Base-by-base conservation (phyloP, 2,113 vertebrate species). In the Alligator mississippiensis region DNA sequence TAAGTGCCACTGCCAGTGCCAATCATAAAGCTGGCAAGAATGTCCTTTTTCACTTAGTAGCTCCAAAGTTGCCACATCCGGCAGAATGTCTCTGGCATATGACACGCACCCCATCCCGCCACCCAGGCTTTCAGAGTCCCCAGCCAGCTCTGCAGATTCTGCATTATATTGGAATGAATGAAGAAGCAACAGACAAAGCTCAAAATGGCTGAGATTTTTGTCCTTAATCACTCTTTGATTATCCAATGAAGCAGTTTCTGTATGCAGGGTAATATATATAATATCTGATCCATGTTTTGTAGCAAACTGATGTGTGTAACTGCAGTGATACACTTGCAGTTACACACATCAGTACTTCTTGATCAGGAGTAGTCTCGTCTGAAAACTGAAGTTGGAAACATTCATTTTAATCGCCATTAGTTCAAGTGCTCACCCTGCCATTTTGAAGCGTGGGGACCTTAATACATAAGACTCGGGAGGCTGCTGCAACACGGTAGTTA, bases 1-100 rank as follows among this genome's bases (percentile, higher is more conserved):
- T 60, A 84, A 78, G 76, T 57, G 57, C 82, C 25, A 3, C 57
- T 27, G 27, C 61, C 79, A 76, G 81, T 38, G 70, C 64, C 85
- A 82, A 25, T 90, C 80, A 58, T 87, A 87, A 95, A 93, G 61
- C 89, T 91, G 89, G 85, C 93, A 91, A 61, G 64, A 75, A n/a
- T 80, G 88, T 94, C 89, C 84, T 24, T 47, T 91, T 90, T 89
- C 91, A 91, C 91, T 66, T 4, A 1, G 72, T 88, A 77, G 94
- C 88, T 87, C 88, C 47, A 47, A 47, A 9, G 9, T 47, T 47
- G 47, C 47, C 47, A 47, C 47, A 47, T 47, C 8, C 8, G 47
- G 47, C 47, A 47, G 47, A 47, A 47, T 47, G 47, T 47, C 47
- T 47, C 47, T 47, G 47, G 47, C 47, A 47, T 47, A 47, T 47